Evolutionary conservation across 2,888 invertebrate species (phyloP).

Genomic region (Hermaeophaga mercurialis): DNA sequence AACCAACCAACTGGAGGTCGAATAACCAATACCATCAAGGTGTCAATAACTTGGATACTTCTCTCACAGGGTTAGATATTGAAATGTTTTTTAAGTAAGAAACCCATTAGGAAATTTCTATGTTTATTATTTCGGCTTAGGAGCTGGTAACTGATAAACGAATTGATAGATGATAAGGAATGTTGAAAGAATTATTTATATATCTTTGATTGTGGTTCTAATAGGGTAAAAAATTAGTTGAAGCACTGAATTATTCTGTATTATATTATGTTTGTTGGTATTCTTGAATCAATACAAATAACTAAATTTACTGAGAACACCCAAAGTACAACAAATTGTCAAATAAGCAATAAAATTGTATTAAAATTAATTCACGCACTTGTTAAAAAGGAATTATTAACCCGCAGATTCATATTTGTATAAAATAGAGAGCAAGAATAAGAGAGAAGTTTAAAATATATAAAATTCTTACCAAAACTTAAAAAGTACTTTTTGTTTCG

Average conservation of each 20-base stretch:
- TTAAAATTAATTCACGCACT: too few relatives aligned
- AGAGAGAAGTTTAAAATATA: too few relatives aligned
- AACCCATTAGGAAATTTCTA: constrained; percentile 17
- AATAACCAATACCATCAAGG: constrained; percentile 38
- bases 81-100: constrained; percentile 52
- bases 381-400: too few relatives aligned
- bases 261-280: too few relatives aligned
- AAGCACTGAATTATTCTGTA: background rate
- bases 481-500: too few relatives aligned
- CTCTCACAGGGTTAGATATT: constrained; percentile 55
- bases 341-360: too few relatives aligned
- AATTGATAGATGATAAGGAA: constrained; percentile 3
- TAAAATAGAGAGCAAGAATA: too few relatives aligned
- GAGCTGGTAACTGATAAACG: constrained; percentile 20
- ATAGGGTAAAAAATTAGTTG: background rate
- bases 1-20: constrained; percentile 55
- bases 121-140: constrained; percentile 3
- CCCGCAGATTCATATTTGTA: too few relatives aligned
- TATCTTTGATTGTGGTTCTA: background rate
- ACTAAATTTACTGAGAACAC: too few relatives aligned
- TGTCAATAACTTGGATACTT: constrained; percentile 46
- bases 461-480: too few relatives aligned
- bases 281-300: too few relatives aligned
- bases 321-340: too few relatives aligned
- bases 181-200: background rate